Base-by-base conservation (phyloP, 37 sponge, comb jelly and placozoan species). In the Eunapius fragilis region DNA sequence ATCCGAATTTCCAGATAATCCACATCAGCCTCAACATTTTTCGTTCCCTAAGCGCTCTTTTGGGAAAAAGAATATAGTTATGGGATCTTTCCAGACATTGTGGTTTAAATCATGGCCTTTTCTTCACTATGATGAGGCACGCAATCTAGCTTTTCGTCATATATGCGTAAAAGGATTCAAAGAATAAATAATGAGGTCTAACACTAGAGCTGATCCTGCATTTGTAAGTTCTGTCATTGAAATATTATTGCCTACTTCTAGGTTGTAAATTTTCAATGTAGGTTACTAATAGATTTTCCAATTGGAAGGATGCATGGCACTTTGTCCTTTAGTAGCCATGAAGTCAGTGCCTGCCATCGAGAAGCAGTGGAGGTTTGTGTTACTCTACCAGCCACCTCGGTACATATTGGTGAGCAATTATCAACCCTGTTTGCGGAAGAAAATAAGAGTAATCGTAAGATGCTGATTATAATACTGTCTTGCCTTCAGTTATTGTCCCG, bases 111-210 rank as follows among this genome's bases (percentile, higher is more conserved):
- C 74, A 37, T 85, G 82, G 82, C 38, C 17, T 32, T 90, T 80
- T 72, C 82, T 90, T 2, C 91, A 90, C 72, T 90, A 89, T 33
- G 31, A 83, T 75, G 80, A 82, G 72, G 25, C 50, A 6, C 50
- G 41, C 67, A 67, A 91, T 78, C 25, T 69, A 34, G 90, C 80
- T 9, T 84, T 74, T 70, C 80, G 85, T 72, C 76, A 69, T 31
- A 36, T 26, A 27, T 84, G 85, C 74, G 67, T 80, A 37, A 79
- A 47, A 67, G 90, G 76, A 47, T 80, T 68, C 30, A 86, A 89
- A 74, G 48, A n/a, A n/a, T n/a, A n/a, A n/a, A n/a, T n/a, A n/a
- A 22, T 84, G 88, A 71, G 72, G 87, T 11, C 72, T 38, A 41
- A 6, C 41, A 27, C 72, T 6, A 32, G 17, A 12, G 86, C 71